phyloP scores from a whole-genome alignment of 2,113 vertebrate species.

The Blennius ocellaris region DNA sequence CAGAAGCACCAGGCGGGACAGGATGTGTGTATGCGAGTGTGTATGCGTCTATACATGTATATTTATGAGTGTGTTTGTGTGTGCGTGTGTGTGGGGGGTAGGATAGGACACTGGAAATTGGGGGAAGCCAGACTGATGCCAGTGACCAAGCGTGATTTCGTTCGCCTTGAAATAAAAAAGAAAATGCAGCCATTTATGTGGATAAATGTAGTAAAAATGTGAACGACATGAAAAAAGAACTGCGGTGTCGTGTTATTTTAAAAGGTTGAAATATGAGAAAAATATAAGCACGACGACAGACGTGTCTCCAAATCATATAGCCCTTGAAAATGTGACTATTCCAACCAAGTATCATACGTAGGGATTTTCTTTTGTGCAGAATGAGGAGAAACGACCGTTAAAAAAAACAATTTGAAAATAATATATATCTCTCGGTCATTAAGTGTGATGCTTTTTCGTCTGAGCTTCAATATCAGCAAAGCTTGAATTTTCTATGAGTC shows the following conservation, averaged over 20 bases:
- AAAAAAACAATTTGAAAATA: neutral
- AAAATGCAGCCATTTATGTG: neutral
- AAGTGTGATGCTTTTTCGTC: constrained; percentile 6
- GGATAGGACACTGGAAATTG: constrained; percentile 36
- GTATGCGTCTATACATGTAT: constrained; percentile 61
- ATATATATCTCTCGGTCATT: constrained; percentile 13
- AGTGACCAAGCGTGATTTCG: constrained; percentile 46
- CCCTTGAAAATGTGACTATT: neutral
- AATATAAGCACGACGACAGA: neutral
- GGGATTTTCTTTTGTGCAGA: neutral
- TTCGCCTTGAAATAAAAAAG: constrained; percentile 59
- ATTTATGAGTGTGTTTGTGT: constrained; percentile 66
- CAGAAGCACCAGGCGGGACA: constrained; percentile 71
- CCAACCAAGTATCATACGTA: neutral
- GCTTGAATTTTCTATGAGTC: constrained; percentile 63
- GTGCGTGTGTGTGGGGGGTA: constrained; percentile 49
- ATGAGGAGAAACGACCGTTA: neutral
- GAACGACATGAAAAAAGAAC: neutral
- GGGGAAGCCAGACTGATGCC: constrained; percentile 62
- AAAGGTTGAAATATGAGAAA: neutral
- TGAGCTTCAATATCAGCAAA: constrained; percentile 40
- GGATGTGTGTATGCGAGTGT: constrained; percentile 32
- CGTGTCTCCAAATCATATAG: neutral
- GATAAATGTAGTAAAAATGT: neutral
- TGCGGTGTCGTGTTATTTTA: neutral